These are phyloP conservation scores for Penaeus japonicus DNA, from an alignment of 1,140 invertebrate genomes.

Conservation along the genomic window DNA sequence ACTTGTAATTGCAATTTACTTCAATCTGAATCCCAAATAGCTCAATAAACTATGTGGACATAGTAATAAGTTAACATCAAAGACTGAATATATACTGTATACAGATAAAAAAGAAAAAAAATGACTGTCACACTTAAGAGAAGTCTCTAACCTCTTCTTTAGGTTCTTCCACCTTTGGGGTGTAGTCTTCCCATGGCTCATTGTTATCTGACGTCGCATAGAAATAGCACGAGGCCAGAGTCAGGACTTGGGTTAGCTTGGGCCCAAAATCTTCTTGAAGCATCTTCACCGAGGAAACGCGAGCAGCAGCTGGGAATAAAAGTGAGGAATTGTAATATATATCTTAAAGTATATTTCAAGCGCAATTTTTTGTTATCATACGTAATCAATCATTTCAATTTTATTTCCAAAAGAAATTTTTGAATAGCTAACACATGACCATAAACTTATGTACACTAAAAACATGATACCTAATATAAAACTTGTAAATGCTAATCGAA, in stretches of 20 bases:
- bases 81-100: background rate
- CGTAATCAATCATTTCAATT: background rate
- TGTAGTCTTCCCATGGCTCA: constrained; percentile 66
- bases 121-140: background rate
- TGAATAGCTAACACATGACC: too few species aligned
- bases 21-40: background rate
- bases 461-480: too few species aligned
- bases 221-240: constrained; percentile 78
- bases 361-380: too few species aligned
- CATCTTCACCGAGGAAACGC: constrained; percentile 81
- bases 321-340: background rate
- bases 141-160: constrained; percentile 30
- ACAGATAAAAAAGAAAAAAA: background rate
- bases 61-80: background rate
- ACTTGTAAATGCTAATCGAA: too few species aligned
- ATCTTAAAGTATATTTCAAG: background rate
- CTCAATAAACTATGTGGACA: background rate
- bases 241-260: constrained; percentile 75
- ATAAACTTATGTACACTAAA: too few species aligned
- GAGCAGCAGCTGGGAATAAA: constrained; percentile 71
- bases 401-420: background rate
- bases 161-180: constrained; percentile 61
- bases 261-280: constrained; percentile 87
- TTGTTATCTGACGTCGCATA: constrained; percentile 72
- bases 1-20: background rate